These are phyloP conservation scores for Aradophagus sp. DNA, from an alignment of 1,140 invertebrate species.

Conservation along the genomic window DNA sequence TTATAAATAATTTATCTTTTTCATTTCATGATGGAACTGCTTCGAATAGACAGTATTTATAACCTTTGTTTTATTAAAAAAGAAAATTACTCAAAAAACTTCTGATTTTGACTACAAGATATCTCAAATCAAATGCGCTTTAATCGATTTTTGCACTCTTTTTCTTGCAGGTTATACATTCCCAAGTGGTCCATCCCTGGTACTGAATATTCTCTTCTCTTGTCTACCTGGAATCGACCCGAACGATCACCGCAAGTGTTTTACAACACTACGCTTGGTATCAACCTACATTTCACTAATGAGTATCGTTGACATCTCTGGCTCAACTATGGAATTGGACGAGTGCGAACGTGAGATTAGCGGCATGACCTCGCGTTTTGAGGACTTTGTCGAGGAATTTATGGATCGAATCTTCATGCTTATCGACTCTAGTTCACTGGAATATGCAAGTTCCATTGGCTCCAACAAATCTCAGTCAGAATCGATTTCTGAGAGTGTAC, in stretches of 20 bases:
- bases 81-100: too few species aligned
- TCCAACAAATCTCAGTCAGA: conserved; percentile 80
- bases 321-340: conserved; percentile 78
- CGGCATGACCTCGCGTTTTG: conserved; percentile 87
- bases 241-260: conserved; percentile 90
- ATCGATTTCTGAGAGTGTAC: conserved; percentile 80
- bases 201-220: conserved; percentile 86
- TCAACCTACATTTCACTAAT: conserved; percentile 84
- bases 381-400: conserved; percentile 92
- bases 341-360: conserved; percentile 86
- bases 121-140: too few species aligned
- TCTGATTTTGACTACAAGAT: too few species aligned
- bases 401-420: conserved; percentile 85
- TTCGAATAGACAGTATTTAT: too few species aligned
- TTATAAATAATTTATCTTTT: too few species aligned
- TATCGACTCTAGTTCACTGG: conserved; percentile 83
- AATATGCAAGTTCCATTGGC: conserved; percentile 75
- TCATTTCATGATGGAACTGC: too few species aligned
- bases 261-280: conserved; percentile 87
- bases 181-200: conserved; percentile 85
- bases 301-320: conserved; percentile 89
- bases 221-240: conserved; percentile 92
- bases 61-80: too few species aligned
- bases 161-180: conserved; percentile 73
- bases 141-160: too few species aligned